Evolutionary conservation across 2,888 invertebrate genomes (phyloP).

Genomic region (Syritta pipiens): DNA sequence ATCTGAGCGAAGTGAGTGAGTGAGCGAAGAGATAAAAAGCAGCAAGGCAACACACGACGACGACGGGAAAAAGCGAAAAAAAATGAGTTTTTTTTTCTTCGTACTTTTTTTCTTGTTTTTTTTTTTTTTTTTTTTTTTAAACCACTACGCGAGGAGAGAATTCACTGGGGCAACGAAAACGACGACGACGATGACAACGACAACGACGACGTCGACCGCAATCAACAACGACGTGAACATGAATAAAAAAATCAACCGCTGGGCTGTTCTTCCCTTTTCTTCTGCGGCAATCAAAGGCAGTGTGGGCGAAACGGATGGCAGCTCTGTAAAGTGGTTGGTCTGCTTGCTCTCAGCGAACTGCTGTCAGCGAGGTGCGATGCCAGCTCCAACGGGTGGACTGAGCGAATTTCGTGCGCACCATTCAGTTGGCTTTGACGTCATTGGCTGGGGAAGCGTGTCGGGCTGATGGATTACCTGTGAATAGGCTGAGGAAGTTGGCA

Average conservation of each 20-base stretch:
- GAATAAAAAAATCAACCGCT: neutral
- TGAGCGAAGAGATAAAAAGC: constrained; percentile 32
- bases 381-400: neutral
- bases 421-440: constrained; percentile 63
- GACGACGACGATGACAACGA: constrained; percentile 32
- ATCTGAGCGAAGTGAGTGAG: constrained; percentile 43
- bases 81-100: neutral
- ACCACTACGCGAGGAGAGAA: constrained; percentile 53
- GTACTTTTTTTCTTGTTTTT: no score
- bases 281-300: constrained; percentile 11
- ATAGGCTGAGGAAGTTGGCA: constrained; percentile 2
- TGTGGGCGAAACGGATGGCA: constrained; percentile 14
- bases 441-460: constrained; percentile 49
- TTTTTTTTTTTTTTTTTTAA: no score
- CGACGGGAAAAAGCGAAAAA: neutral
- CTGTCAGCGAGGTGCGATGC: constrained; percentile 34
- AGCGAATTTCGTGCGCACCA: no score
- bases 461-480: constrained; percentile 20
- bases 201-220: constrained; percentile 29
- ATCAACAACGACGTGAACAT: constrained; percentile 40
- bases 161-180: constrained; percentile 28
- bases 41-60: constrained; percentile 5
- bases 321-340: constrained; percentile 11
- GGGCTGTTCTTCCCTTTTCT: constrained; percentile 14
- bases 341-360: constrained; percentile 47